These are phyloP conservation scores for Heterohyrax brucei DNA, from an alignment of 2,797 vertebrate species.

Conservation along the genomic window DNA sequence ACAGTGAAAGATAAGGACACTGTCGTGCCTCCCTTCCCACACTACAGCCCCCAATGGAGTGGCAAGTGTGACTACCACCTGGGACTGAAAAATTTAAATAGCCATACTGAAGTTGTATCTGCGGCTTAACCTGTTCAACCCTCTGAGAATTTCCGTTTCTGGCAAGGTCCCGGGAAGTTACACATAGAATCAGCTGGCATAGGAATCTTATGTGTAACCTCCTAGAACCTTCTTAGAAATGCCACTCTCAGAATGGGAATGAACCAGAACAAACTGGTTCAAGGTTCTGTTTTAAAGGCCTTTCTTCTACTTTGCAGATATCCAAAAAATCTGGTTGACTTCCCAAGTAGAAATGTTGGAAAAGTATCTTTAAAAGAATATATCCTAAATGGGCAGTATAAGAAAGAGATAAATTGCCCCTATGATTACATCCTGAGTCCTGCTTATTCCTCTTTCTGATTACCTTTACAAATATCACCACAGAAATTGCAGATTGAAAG, in stretches of 20 bases:
- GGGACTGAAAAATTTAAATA: constrained; percentile 46
- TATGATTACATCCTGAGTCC: background rate
- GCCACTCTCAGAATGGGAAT: too few relatives aligned
- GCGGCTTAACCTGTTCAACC: too few relatives aligned
- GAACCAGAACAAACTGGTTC: too few relatives aligned
- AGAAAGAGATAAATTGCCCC: background rate
- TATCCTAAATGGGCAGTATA: background rate
- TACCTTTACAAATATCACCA: background rate
- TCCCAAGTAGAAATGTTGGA: background rate
- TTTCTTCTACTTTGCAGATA: background rate
- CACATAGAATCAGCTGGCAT: too few relatives aligned
- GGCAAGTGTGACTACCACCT: background rate
- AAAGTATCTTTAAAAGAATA: background rate
- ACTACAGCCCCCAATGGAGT: background rate
- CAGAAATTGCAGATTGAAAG: background rate
- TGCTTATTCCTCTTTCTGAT: constrained; percentile 9
- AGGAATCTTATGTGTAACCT: too few relatives aligned
- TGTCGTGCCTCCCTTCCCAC: background rate
- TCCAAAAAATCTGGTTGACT: background rate
- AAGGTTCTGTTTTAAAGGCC: background rate
- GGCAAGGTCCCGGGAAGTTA: too few relatives aligned
- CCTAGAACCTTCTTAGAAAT: too few relatives aligned
- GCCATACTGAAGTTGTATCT: background rate
- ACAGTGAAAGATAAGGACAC: background rate
- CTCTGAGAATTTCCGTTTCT: too few relatives aligned